A percentile compares a stretch with the other conserved stretches of the same genome.
Evolutionary conservation across 2,113 vertebrate genomes (phyloP).

Genomic region (Sander vitreus): DNA sequence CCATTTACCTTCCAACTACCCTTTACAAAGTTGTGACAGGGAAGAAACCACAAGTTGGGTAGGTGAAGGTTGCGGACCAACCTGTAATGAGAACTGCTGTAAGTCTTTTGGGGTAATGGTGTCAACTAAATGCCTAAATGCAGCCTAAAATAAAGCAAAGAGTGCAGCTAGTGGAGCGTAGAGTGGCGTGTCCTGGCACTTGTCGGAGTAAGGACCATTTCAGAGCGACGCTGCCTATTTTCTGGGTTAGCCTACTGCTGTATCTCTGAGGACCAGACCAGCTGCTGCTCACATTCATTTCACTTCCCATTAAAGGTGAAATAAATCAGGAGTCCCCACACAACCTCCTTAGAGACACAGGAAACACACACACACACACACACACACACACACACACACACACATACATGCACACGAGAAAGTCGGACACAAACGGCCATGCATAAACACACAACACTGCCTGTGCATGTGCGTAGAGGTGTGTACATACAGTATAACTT

Average conservation of each 20-base stretch:
- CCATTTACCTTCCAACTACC: slow-evolving; percentile 64
- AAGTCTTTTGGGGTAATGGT: slow-evolving; percentile 19
- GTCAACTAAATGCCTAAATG: slow-evolving; percentile 50
- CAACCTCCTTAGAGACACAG: slow-evolving; percentile 71
- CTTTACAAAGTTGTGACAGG: slow-evolving; percentile 58
- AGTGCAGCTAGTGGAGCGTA: slow-evolving; percentile 45
- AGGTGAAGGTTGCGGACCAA: slow-evolving; percentile 31
- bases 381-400: slow-evolving; percentile 11
- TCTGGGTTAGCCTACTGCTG: slow-evolving; percentile 77
- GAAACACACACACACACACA: slow-evolving; percentile 48
- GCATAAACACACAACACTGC: slow-evolving; percentile 28
- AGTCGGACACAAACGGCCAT: slow-evolving; percentile 40
- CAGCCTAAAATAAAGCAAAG: slow-evolving; percentile 65
- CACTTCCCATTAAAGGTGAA: slow-evolving; percentile 86
- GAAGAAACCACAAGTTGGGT: slow-evolving; percentile 33
- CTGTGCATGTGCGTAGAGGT: slow-evolving; percentile 36
- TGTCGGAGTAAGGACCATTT: slow-evolving; percentile 56
- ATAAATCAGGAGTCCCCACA: slow-evolving; percentile 83
- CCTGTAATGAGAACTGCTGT: slow-evolving; percentile 25
- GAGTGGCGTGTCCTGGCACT: slow-evolving; percentile 51
- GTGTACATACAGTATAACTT: slow-evolving; percentile 50
- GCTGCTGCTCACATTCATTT: slow-evolving; percentile 85
- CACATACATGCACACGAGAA: slow-evolving; percentile 12
- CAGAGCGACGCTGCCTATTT: slow-evolving; percentile 66
- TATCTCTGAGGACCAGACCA: slow-evolving; percentile 81